Conservation (phyloP, 2,888 invertebrate genomes). For the Macrophya annulata region DNA sequence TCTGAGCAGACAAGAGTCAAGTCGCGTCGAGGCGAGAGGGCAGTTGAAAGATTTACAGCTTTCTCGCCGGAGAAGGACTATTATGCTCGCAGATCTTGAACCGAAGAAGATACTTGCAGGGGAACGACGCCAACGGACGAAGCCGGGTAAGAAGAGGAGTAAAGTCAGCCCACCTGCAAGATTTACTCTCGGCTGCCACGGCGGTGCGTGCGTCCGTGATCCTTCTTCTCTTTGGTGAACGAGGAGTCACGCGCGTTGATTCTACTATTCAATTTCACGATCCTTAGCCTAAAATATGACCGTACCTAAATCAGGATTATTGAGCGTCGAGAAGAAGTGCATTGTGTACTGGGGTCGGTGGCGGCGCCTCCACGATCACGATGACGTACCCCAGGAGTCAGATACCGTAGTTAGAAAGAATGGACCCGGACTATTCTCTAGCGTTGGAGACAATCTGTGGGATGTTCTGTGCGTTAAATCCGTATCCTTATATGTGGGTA, state of each 20-base stretch:
- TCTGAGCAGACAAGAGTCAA: conserved; percentile 8
- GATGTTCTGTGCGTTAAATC: conserved; percentile 3
- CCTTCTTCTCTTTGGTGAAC: conserved; percentile 46
- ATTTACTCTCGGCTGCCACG: conserved; percentile 67
- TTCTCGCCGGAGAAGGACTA: conserved; percentile 39
- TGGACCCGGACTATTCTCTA: conserved; percentile 4
- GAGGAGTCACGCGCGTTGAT: conserved; percentile 62
- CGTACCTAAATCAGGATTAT: conserved; percentile 75
- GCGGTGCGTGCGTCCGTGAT: conserved; percentile 56
- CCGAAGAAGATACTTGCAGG: conserved; percentile 12
- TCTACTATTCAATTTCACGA: conserved; percentile 75
- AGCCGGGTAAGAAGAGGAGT: conserved; percentile 23
- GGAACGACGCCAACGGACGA: background rate
- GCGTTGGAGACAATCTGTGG: background rate
- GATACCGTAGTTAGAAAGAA: background rate
- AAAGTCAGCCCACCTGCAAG: conserved; percentile 67
- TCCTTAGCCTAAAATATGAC: conserved; percentile 73
- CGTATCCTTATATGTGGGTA: background rate
- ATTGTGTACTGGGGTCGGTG: conserved; percentile 59
- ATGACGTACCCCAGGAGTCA: conserved; percentile 18
- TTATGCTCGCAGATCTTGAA: conserved; percentile 45
- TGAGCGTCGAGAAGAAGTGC: conserved; percentile 61
- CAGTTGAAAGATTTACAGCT: conserved; percentile 49
- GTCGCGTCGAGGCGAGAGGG: conserved; percentile 39
- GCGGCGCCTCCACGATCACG: conserved; percentile 41